Evolutionary conservation across 2,113 vertebrate genomes (phyloP), one percentile per base, ranked within the genome.

Genomic region (Grammomys surdaster): DNA sequence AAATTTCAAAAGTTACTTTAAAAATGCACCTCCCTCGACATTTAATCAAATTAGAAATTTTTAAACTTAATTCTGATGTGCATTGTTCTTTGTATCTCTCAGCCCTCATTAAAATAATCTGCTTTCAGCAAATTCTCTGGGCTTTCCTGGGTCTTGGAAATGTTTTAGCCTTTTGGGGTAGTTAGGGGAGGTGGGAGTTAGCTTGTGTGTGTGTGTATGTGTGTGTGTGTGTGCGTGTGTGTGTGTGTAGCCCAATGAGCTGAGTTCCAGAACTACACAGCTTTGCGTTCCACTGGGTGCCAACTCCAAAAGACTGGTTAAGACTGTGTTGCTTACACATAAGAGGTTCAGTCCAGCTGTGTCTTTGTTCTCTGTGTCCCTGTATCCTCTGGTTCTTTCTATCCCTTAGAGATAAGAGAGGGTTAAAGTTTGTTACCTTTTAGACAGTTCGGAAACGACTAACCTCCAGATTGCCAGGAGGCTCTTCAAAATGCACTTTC

Each of bases 401-500:
- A 0, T 90, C 46, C 81, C 8, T 97, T 48, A 43, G 75, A 92
- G 90, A 70, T 65, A 63, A 93, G 81, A 70, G 91, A 16, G 81
- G 4, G n/a, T 91, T 91, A 80, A 60, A 22, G 24, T 88, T 28
- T 22, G 31, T 88, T 85, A 88, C 22, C 65, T 92, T 80, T 86
- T 75, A 81, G n/a, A 40, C 58, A 63, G n/a, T 93, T 96, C 63
- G 91, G 36, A 95, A 86, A 67, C 40, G 46, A 17, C 60, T 51
- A 11, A 51, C 65, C 76, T 82, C 31, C 82, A 11, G 48, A 60
- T 40, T 46, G 4, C 69, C 7, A 94, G 87, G 60, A 91, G 43
- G 43, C 51, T 94, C 28, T 95, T 93, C 88, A 76, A 94, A 94
- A 58, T 67, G 36, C 3, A 86, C 58, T 93, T 89, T 40, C 36